Evolutionary conservation across 2,888 invertebrate species (phyloP), one percentile per base, ranked within the genome.

Genomic region (Habroteleia sp.): DNA sequence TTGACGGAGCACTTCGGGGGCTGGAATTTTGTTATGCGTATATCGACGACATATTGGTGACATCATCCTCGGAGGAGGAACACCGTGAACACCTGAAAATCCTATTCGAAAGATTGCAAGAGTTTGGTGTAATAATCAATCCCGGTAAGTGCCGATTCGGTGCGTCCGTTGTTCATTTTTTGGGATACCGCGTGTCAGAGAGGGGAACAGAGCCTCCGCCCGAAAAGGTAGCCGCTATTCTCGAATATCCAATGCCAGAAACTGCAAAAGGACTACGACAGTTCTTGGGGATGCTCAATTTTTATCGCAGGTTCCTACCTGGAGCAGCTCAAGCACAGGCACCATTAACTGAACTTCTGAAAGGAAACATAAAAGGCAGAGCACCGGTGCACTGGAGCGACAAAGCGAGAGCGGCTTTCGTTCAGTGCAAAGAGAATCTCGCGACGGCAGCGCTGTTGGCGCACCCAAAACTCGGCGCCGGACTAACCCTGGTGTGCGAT

Each of bases 61-160:
- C 46, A 1, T 62, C 62, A 5, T 16, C 27, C 17, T 14, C 48
- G 14, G 13, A 41, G 11, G 10, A 65, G 7, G 23, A 65, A 33
- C 29, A 27, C 29, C 5, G 20, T 7, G 35, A 42, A 10, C 44
- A 72, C n/a, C 10, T 50, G 8, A 11, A 25, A 0, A 14, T 33
- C 3, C 14, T 46, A 1, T 58, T 58, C n/a, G 20, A 58, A 11
- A 44, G 60, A 1, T 13, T 60, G 10, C 1, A 16, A 10, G 2
- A 25, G 6, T n/a, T n/a, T n/a, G n/a, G n/a, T n/a, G n/a, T n/a
- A n/a, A n/a, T n/a, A n/a, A n/a, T n/a, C n/a, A n/a, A n/a, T n/a
- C n/a, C n/a, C n/a, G n/a, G n/a, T n/a, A n/a, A n/a, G n/a, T n/a
- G n/a, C n/a, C n/a, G n/a, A n/a, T n/a, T n/a, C n/a, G n/a, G n/a